Percentiles rank a stretch among this genome's conserved stretches.
These are phyloP conservation scores for Chroicocephalus ridibundus DNA, from an alignment of 2,113 vertebrate genomes.

Conservation along the genomic window DNA sequence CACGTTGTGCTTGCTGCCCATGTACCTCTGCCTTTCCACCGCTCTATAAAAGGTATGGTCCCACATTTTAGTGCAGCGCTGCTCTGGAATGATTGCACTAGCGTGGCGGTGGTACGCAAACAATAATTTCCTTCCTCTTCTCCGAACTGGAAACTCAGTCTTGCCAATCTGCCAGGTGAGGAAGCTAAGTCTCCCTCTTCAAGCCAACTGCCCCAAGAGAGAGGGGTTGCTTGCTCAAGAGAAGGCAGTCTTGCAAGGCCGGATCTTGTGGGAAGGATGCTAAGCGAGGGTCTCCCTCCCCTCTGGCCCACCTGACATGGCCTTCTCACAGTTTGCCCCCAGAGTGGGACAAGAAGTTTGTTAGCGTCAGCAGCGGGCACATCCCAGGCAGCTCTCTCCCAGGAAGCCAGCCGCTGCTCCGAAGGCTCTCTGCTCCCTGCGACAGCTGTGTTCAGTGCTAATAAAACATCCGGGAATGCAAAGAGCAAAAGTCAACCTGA, in stretches of 20 bases:
- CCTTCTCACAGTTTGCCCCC: not conserved
- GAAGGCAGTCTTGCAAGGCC: not conserved
- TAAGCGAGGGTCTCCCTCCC: not conserved
- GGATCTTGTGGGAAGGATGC: not conserved
- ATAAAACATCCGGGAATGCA: not conserved
- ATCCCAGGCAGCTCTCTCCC: not conserved
- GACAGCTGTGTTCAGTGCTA: not conserved
- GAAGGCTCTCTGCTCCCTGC: not conserved
- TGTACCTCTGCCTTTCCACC: not conserved
- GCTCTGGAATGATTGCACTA: not conserved
- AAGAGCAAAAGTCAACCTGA: not conserved
- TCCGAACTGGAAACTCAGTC: not conserved
- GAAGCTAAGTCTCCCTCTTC: not conserved
- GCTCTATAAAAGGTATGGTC: not conserved
- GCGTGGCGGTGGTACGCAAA: not conserved
- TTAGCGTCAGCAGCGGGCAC: not conserved
- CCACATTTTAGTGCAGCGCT: not conserved
- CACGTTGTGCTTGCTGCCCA: not conserved
- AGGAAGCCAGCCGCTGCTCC: not conserved
- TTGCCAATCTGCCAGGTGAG: not conserved
- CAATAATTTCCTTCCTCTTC: not conserved
- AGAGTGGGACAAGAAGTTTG: not conserved
- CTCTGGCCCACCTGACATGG: accelerated
- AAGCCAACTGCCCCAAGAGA: not conserved
- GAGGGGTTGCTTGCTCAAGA: not conserved